Base-by-base conservation (phyloP, 2,888 invertebrate species). In the Stramonita haemastoma region DNA sequence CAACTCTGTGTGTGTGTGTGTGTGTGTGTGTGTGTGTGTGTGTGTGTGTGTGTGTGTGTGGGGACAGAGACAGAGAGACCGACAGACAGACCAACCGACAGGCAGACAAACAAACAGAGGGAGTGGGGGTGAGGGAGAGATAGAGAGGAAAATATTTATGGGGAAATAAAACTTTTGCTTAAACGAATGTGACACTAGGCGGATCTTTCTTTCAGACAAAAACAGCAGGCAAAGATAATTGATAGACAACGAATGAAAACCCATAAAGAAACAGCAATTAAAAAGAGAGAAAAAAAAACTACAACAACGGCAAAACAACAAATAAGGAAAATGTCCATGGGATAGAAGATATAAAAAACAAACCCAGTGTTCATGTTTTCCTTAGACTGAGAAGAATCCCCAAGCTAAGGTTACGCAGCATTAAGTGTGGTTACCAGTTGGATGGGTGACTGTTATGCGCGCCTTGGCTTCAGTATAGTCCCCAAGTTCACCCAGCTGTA, bases 41-140 rank as follows among this genome's bases (percentile, higher is more conserved):
- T 70, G 70, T 70, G 70, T 70, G 70, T 70, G 70, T 70, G 70
- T 70, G 70, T 70, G 70, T 70, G 70, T 70, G 70, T 70, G 70
- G 17, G 13, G 66, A 22, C 6, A 22, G 73, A 22, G 73, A 22
- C 2, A 22, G 73, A 19, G 60, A 19, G 60, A 60, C 6, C 2
- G 46, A 46, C 4, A 46, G 46, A 60, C 6, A 60, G 60, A 60
- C 0, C 5, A 17, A 26, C 5, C 5, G 60, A 60, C 1, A 15
- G 60, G 13, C 6, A 60, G 26, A 66, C 5, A 66, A 17, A 66
- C 5, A 22, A 19, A 22, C 17, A 26, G 13, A 6, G 66, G 19
- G 66, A 26, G 66, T 6, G 66, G 19, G 66, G 19, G 66, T 6
- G 60, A 19, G 60, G 13, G 66, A 5, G 66, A 2, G 26, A 66